Evolutionary conservation across 2,888 invertebrate genomes (phyloP).

Genomic region (Deilephila elpenor): DNA sequence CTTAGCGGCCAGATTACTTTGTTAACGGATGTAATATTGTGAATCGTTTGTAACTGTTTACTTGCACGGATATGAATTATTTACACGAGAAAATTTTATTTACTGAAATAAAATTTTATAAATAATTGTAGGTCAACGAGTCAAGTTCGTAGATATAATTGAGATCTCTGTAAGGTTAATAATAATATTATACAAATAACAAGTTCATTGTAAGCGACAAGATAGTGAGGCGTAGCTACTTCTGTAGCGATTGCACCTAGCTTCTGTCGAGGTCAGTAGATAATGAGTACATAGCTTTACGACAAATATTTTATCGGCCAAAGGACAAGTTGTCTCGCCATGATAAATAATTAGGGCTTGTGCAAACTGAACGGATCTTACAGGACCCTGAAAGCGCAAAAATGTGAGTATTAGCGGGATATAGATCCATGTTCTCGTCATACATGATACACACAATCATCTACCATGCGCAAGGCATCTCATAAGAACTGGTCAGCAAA

Average conservation of each 20-base stretch:
- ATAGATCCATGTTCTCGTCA: background rate
- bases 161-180: conserved; percentile 39
- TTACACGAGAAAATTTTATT: conserved; percentile 49
- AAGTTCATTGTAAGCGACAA: conserved; percentile 30
- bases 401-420: background rate
- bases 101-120: conserved; percentile 45
- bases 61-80: conserved; percentile 60
- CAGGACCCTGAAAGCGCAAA: background rate
- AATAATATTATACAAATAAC: conserved; percentile 36
- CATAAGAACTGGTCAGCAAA: background rate
- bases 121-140: conserved; percentile 39
- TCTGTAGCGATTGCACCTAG: conserved; percentile 40
- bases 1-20: conserved; percentile 10
- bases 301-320: conserved; percentile 10
- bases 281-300: conserved; percentile 15
- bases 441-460: too few species aligned
- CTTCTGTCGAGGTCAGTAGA: conserved; percentile 31
- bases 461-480: too few species aligned
- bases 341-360: background rate
- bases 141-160: conserved; percentile 35
- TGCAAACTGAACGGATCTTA: background rate
- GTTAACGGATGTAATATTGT: background rate
- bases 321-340: background rate
- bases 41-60: conserved; percentile 43
- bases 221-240: conserved; percentile 34